Percentiles rank a stretch among this genome's conserved stretches.
phyloP scores from a whole-genome alignment of 2,888 invertebrate genomes.

The Andrena minutula region DNA sequence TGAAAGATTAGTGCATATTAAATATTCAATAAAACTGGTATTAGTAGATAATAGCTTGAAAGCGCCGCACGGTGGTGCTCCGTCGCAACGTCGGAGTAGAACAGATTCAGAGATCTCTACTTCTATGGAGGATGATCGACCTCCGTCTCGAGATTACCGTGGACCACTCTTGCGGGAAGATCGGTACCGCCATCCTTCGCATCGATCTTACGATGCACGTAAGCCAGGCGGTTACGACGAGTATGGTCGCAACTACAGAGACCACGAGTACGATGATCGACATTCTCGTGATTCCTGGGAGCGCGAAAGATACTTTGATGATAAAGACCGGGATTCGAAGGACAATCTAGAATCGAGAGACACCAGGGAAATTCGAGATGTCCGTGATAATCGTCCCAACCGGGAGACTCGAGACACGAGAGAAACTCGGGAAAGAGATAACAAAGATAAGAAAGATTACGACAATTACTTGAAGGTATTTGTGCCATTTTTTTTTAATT shows the following conservation, averaged over 20 bases:
- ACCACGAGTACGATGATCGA: constrained; percentile 82
- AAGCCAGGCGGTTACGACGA: constrained; percentile 74
- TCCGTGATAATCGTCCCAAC: constrained; percentile 73
- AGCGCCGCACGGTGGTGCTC: constrained; percentile 75
- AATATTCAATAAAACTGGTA: constrained; percentile 48
- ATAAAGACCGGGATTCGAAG: constrained; percentile 72
- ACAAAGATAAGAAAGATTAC: constrained; percentile 81
- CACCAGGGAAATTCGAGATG: constrained; percentile 66
- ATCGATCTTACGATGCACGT: constrained; percentile 78
- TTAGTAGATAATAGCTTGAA: constrained; percentile 76
- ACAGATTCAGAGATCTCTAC: constrained; percentile 81
- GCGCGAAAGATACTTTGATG: constrained; percentile 81
- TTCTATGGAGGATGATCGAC: constrained; percentile 80
- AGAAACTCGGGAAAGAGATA: constrained; percentile 71
- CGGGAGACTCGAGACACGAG: constrained; percentile 70
- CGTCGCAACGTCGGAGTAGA: constrained; percentile 79
- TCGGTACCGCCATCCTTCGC: constrained; percentile 78
- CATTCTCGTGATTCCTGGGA: constrained; percentile 82
- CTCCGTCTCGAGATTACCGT: constrained; percentile 80
- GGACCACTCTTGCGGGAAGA: constrained; percentile 74
- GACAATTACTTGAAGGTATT: constrained; percentile 83
- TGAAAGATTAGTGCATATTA: background rate
- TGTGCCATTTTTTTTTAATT: constrained; percentile 2
- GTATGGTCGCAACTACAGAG: constrained; percentile 77
- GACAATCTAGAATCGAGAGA: constrained; percentile 65